Evolutionary conservation across 2,797 vertebrate species (phyloP), one percentile per base, ranked within the genome.

Genomic region (Pseudochromis fuscus): DNA sequence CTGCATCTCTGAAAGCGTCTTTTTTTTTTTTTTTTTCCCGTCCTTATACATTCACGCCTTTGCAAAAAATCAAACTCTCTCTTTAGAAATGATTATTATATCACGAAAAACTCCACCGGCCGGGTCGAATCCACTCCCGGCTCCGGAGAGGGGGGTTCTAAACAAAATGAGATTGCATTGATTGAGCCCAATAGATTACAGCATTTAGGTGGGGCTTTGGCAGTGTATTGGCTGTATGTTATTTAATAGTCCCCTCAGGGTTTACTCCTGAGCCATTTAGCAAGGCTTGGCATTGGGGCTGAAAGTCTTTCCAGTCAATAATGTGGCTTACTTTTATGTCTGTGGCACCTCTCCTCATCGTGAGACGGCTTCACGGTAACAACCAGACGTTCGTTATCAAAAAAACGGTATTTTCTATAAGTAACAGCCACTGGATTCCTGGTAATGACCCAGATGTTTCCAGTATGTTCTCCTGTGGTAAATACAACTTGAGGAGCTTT

Each of bases 111-210:
- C 63, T 18, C 75, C 31, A 40, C 37, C 0, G n/a, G 31, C 44
- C 6, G 4, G 67, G 72, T 85, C 33, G 59, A 85, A 83, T 59
- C 56, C 68, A 73, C 52, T 56, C 48, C 30, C 1, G 2, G 52
- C 79, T 56, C 28, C 59, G 45, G 59, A 64, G 65, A 67, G 56
- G 44, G 59, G 12, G 35, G 8, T 74, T 77, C 57, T 79, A 77
- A 80, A 88, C 76, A 67, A 85, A 85, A 86, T 30, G 40, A 73
- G 79, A 67, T 67, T 60, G 68, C 64, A 92, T 88, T 78, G 87
- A 91, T 84, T 75, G 71, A 72, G 67, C 40, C n/a, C 58, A 18
- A 69, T 83, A 68, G 75, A 90, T 87, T 84, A 67, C 69, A 66
- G 57, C 61, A 50, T 87, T 88, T 78, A 76, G 75, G 66, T 45